Evolutionary conservation across 2,888 invertebrate species (phyloP).

Genomic region (Hipparchia sbordonii): DNA sequence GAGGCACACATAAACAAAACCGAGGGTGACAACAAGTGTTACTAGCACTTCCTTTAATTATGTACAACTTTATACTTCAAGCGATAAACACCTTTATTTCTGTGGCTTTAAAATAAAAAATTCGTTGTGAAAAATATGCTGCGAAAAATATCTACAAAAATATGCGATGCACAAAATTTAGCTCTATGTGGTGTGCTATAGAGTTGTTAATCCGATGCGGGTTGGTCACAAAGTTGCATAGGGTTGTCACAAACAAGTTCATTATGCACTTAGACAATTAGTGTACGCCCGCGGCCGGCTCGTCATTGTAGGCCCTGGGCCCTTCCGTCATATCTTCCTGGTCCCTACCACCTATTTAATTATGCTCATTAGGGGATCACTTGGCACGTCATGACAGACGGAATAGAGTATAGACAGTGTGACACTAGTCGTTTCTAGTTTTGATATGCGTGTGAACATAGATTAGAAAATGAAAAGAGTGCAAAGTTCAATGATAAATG

Average conservation of each 20-base stretch:
- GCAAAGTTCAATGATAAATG: too few relatives aligned
- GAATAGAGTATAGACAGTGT: conserved; percentile 28
- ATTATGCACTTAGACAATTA: conserved; percentile 82
- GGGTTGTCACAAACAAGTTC: conserved; percentile 75
- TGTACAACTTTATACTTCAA: conserved; percentile 38
- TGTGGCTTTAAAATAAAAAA: conserved; percentile 37
- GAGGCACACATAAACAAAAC: conserved; percentile 60
- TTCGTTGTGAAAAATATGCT: conserved; percentile 14
- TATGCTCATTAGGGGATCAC: conserved; percentile 50
- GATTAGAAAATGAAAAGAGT: too few relatives aligned
- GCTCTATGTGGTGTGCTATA: conserved; percentile 41
- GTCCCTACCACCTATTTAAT: conserved; percentile 51
- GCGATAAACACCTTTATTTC: conserved; percentile 44
- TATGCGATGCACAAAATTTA: conserved; percentile 46
- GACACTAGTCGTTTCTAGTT: conserved; percentile 7
- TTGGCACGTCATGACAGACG: conserved; percentile 28
- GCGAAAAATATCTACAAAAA: conserved; percentile 29
- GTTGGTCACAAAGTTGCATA: conserved; percentile 51
- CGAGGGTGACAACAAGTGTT: conserved; percentile 63
- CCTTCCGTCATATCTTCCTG: conserved; percentile 64
- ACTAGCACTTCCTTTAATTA: conserved; percentile 54
- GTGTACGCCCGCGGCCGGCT: conserved; percentile 68
- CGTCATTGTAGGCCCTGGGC: conserved; percentile 64
- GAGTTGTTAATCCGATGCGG: conserved; percentile 44
- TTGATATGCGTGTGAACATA: not conserved